A percentile compares a stretch with the other conserved stretches of the same genome.
phyloP scores from a whole-genome alignment of 1,140 invertebrate species.

The Helicoverpa armigera region DNA sequence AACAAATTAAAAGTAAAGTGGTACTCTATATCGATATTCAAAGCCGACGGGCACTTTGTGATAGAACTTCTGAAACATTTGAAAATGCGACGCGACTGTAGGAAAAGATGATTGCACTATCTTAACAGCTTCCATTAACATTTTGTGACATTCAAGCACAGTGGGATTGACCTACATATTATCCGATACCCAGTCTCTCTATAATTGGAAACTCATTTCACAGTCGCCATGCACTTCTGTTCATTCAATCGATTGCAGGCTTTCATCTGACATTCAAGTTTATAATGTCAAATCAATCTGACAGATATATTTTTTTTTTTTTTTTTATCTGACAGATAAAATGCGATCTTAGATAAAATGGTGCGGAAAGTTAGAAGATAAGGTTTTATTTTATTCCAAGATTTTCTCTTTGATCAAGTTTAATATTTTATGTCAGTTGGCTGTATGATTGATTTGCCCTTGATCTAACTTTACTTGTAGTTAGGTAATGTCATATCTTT shows the following conservation, averaged over 20 bases:
- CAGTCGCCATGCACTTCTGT: conserved; percentile 1
- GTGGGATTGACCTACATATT: neutral
- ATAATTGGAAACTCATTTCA: conserved; percentile 1
- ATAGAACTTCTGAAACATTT: no score
- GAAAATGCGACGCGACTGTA: no score
- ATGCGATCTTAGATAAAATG: neutral
- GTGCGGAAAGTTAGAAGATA: neutral
- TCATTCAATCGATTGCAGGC: neutral
- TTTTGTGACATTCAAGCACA: neutral
- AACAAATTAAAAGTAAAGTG: neutral
- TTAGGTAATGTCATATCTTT: no score
- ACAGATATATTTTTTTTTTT: no score
- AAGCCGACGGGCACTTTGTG: neutral
- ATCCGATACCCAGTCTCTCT: neutral
- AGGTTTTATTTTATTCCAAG: neutral
- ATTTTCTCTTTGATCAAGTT: neutral
- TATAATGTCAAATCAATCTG: conserved; percentile 13
- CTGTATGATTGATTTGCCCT: no score
- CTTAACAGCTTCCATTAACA: no score
- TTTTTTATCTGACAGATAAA: neutral
- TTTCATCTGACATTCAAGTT: conserved; percentile 6
- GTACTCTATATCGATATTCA: no score
- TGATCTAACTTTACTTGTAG: no score
- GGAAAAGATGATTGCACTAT: no score
- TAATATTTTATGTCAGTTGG: neutral